Evolutionary conservation across 2,113 vertebrate species (phyloP), one percentile per base, ranked within the genome.

Genomic region (Rhinoderma darwinii): DNA sequence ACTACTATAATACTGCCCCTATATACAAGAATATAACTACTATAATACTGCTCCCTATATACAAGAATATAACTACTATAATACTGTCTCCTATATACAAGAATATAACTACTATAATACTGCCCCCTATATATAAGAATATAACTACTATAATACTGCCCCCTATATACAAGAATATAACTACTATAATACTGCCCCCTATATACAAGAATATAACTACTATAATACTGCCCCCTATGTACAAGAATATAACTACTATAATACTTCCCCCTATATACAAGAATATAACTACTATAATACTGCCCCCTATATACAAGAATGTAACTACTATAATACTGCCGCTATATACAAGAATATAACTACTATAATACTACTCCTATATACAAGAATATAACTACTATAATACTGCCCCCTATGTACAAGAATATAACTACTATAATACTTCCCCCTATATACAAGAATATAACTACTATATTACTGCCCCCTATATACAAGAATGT

Each of bases 281-380:
- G 61, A 30, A 66, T 66, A 66, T 66, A 66, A 66, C 61, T 32
- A 66, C 61, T 66, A 66, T 66, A 66, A 66, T 66, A 66, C 61
- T 66, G 27, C 61, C 22, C 17, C 61, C 61, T 66, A 66, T 66
- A 27, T 66, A 66, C 61, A 66, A 66, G 61, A 66, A 66, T 66
- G 32, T 32, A 66, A 66, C 61, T 66, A 66, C 61, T 66, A 66
- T 66, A 66, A 66, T 66, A 66, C 61, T 66, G 61, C 27, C 32
- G 27, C 27, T 66, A 66, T 66, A 18, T 66, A 32, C 61, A 66
- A 32, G 27, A 66, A 66, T 66, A 66, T 32, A 66, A 66, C 61
- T 63, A 63, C 59, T 63, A 63, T 63, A 63, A 63, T 63, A 63
- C 59, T 63, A 10, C 59, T n/a, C 54, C 22, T n/a, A 50, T 50